Base-by-base conservation (phyloP, 2,888 invertebrate genomes). In the Chrysotoxum bicinctum region DNA sequence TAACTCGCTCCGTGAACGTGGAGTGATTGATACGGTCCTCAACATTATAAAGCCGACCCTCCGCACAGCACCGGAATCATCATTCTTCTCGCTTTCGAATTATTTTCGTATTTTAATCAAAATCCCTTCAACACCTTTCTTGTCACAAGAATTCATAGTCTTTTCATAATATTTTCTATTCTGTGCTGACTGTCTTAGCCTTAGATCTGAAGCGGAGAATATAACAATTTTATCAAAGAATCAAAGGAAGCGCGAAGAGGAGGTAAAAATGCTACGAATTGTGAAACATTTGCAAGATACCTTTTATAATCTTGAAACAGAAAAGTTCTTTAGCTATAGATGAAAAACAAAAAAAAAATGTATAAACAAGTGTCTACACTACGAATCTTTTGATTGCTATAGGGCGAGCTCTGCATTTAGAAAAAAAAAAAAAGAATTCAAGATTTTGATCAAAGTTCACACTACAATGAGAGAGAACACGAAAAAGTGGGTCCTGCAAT, bases 131-230 rank as follows among this genome's bases (percentile, higher is more conserved):
- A 35, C 21, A 58, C 58, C 14, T 21, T 58, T 56, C 35, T 12
- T 35, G 12, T 35, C 21, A 14, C 21, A 21, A 21, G 35, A 58
- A 14, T 14, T 58, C 21, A 26, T 58, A 21, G 12, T 37, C 35
- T 12, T 58, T 58, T 58, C 14, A 37, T 58, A 35, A 21, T 21
- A 54, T 54, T 54, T 30, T 54, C 10, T 26, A 52, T 56, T 58
- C 35, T 58, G 14, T 35, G 12, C 12, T 12, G 21, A 14, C 16
- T 32, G 35, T 35, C 6, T 43, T 43, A 16, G 21, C 16, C 10
- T 56, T 35, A 56, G 16, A 5, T 6, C 10, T 6, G 6, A 19
- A 58, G 21, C 14, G 1, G 35, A 37, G 14, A 58, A 35, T 8
- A 50, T 35, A 35, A 58, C 12, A 37, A 58, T 21, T 8, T 35